phyloP scores from a whole-genome alignment of 2,888 invertebrate species.

The Germaria angustata region DNA sequence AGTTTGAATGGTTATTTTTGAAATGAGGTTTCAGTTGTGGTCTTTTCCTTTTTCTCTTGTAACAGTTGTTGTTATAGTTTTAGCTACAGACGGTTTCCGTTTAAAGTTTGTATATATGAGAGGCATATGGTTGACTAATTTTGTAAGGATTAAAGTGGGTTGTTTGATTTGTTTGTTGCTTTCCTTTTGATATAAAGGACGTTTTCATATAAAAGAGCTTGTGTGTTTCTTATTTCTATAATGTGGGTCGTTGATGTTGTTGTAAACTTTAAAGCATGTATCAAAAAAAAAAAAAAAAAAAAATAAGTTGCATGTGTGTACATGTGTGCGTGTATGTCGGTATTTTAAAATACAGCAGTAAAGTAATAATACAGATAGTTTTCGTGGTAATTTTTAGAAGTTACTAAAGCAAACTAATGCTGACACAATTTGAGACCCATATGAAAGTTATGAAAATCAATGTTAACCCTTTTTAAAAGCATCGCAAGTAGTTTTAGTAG shows the following conservation, averaged over 20 bases:
- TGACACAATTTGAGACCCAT: neutral
- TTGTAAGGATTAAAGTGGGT: conserved; percentile 40
- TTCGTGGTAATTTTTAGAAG: conserved; percentile 57
- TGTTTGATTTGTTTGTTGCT: conserved; percentile 23
- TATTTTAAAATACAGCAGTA: conserved; percentile 45
- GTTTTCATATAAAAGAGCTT: conserved; percentile 34
- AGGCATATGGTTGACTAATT: conserved; percentile 59
- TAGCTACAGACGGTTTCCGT: conserved; percentile 10
- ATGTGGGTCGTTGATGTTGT: conserved; percentile 60
- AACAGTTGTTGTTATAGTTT: conserved; percentile 4
- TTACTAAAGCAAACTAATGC: conserved; percentile 27
- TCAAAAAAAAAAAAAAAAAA: conserved; percentile 15
- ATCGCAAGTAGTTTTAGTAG: neutral
- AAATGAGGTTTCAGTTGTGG: conserved; percentile 56
- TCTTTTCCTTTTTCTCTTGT: conserved; percentile 22
- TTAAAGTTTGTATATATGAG: conserved; percentile 4
- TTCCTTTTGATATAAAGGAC: conserved; percentile 42
- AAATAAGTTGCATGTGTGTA: conserved; percentile 23
- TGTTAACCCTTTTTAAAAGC: conserved; percentile 40
- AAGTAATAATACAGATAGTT: conserved; percentile 60
- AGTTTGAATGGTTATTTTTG: conserved; percentile 48
- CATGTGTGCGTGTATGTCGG: conserved; percentile 19
- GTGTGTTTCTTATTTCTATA: conserved; percentile 18
- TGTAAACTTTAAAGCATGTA: conserved; percentile 50
- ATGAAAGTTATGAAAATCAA: conserved; percentile 40